phyloP scores from a whole-genome alignment of 64 coral and sea anemone species.

The Trachythela sp. region DNA sequence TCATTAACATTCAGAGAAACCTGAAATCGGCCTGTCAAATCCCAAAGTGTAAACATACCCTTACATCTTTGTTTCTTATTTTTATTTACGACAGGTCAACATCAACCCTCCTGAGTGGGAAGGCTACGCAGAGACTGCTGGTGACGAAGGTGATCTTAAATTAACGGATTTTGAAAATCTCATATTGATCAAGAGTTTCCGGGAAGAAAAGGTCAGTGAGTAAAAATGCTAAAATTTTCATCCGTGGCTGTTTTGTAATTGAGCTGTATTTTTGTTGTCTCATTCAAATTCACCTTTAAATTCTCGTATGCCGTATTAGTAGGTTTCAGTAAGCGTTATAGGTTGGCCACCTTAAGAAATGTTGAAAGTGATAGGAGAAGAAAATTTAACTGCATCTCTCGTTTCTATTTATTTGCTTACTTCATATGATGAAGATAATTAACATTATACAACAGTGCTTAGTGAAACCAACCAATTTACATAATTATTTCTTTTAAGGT shows the following conservation, averaged over 20 bases:
- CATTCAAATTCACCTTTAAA: too few relatives aligned
- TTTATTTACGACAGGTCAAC: not conserved
- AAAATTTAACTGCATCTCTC: too few relatives aligned
- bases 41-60: not conserved
- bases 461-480: too few relatives aligned
- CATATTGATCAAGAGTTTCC: slow-evolving; percentile 77
- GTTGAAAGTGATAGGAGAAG: too few relatives aligned
- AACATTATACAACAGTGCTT: too few relatives aligned
- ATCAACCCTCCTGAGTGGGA: not conserved
- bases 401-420: too few relatives aligned
- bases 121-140: slow-evolving; percentile 14
- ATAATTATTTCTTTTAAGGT: slow-evolving; percentile 60
- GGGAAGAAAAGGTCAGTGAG: slow-evolving; percentile 72
- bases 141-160: slow-evolving; percentile 33
- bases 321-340: too few relatives aligned
- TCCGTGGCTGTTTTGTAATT: not conserved
- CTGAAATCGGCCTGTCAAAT: not conserved
- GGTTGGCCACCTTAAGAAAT: too few relatives aligned
- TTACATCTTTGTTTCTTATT: not conserved
- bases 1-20: too few relatives aligned
- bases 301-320: too few relatives aligned
- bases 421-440: too few relatives aligned
- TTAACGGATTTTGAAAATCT: slow-evolving; percentile 82
- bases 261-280: too few relatives aligned
- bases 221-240: not conserved